Conservation (phyloP, 2,888 invertebrate genomes). For the Drosophila cognata region DNA sequence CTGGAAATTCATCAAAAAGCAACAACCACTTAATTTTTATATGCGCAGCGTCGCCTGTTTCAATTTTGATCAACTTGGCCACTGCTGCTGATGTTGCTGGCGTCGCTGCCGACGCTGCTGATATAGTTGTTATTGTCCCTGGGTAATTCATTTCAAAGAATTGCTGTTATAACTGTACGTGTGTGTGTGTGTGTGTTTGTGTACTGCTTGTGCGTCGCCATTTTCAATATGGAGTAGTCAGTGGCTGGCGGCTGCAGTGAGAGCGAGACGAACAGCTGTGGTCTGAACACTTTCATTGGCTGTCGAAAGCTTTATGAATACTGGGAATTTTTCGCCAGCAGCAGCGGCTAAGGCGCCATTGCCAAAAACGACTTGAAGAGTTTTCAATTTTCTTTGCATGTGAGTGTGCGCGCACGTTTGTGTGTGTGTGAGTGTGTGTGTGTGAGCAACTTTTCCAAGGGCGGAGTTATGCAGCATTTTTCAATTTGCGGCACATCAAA, state of each 20-base stretch:
- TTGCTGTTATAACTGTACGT: conserved; percentile 23
- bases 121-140: conserved; percentile 25
- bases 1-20: conserved; percentile 82
- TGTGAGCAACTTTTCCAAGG: conserved; percentile 67
- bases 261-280: conserved; percentile 59
- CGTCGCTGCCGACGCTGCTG: conserved; percentile 11
- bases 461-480: conserved; percentile 83
- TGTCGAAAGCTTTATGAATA: conserved; percentile 60
- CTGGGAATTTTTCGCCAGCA: conserved; percentile 65
- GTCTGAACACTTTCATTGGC: conserved; percentile 52
- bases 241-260: conserved; percentile 14
- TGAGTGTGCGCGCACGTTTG: conserved; percentile 1
- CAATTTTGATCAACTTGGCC: conserved; percentile 76
- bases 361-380: conserved; percentile 75
- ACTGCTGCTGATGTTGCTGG: conserved; percentile 21
- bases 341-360: conserved; percentile 61
- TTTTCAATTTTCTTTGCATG: conserved; percentile 74
- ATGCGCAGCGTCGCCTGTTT: conserved; percentile 73
- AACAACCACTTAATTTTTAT: conserved; percentile 80
- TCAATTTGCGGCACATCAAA: conserved; percentile 83
- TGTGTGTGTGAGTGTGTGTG: conserved; percentile 15
- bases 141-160: conserved; percentile 69
- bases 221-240: conserved; percentile 73
- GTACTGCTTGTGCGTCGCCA: conserved; percentile 46
- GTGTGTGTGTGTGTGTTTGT: conserved; percentile 12